phyloP scores from a whole-genome alignment of 1,140 invertebrate species.

The Trigoniulus corallinus region DNA sequence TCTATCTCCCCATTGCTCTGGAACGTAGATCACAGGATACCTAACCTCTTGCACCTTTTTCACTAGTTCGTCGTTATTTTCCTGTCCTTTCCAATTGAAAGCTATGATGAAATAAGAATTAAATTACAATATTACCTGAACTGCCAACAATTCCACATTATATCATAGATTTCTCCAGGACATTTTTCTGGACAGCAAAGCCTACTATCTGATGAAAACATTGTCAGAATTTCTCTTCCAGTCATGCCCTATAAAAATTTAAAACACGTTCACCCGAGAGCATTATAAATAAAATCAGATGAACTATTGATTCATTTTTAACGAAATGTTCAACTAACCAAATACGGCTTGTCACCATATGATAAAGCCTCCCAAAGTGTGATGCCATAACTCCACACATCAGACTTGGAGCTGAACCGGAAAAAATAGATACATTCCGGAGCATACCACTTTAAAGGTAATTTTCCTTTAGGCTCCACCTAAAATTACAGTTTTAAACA shows the following conservation, averaged over 20 bases:
- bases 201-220: conserved; percentile 17
- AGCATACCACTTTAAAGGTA: conserved; percentile 23
- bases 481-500: conserved; percentile 10
- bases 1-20: no score
- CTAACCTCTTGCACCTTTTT: no score
- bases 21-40: no score
- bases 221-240: conserved; percentile 17
- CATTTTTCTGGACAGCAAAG: conserved; percentile 31
- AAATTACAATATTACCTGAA: conserved; percentile 25
- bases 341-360: conserved; percentile 31
- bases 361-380: conserved; percentile 33
- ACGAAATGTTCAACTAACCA: conserved; percentile 9
- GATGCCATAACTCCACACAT: conserved; percentile 31
- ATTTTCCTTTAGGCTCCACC: conserved; percentile 19
- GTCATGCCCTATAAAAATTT: conserved; percentile 16
- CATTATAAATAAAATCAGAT: neutral
- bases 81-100: neutral
- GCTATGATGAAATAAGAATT: neutral
- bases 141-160: conserved; percentile 37
- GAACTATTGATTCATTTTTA: neutral
- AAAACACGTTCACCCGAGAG: neutral
- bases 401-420: conserved; percentile 25
- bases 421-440: conserved; percentile 26
- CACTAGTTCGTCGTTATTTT: no score
- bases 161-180: conserved; percentile 31